Percentiles rank a stretch among this genome's conserved stretches.
Conservation (phyloP, 2,888 invertebrate genomes). For the Petrolisthes cinctipes region DNA sequence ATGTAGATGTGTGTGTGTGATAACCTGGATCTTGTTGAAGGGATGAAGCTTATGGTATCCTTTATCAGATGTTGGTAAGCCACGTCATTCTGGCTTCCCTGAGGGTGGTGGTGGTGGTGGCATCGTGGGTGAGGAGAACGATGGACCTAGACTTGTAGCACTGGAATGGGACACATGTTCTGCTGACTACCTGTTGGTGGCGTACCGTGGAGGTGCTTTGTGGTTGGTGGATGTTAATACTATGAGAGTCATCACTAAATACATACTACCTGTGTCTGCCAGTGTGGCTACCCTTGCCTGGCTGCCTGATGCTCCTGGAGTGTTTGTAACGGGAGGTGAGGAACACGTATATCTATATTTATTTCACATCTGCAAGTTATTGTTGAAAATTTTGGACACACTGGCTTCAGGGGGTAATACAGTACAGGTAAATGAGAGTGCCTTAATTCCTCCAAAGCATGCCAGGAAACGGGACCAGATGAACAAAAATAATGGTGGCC, state of each 20-base stretch:
- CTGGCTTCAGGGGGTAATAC: too few species aligned
- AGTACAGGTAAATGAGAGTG: too few species aligned
- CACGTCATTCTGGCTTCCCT: slow-evolving; percentile 43
- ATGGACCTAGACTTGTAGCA: slow-evolving; percentile 66
- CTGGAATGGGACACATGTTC: slow-evolving; percentile 71
- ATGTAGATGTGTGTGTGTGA: not conserved
- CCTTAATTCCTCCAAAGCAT: too few species aligned
- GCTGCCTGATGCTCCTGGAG: slow-evolving; percentile 71
- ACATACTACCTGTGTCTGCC: slow-evolving; percentile 69
- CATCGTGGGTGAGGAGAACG: slow-evolving; percentile 34
- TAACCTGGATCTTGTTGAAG: not conserved
- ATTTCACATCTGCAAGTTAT: too few species aligned
- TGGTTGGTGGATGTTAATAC: slow-evolving; percentile 69
- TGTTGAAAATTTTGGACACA: too few species aligned
- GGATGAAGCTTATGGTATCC: not conserved
- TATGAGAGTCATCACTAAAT: slow-evolving; percentile 68
- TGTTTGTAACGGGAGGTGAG: slow-evolving; percentile 71
- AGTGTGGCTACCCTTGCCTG: slow-evolving; percentile 70
- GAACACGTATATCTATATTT: not conserved
- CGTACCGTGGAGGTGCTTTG: slow-evolving; percentile 68
- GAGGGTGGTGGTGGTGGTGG: slow-evolving; percentile 40
- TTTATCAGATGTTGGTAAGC: slow-evolving; percentile 41
- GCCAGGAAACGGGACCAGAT: too few species aligned
- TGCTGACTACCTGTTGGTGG: slow-evolving; percentile 70
- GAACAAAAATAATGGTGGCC: too few species aligned